Evolutionary conservation across 1,140 invertebrate genomes (phyloP).

Genomic region (Anastatus disparis): DNA sequence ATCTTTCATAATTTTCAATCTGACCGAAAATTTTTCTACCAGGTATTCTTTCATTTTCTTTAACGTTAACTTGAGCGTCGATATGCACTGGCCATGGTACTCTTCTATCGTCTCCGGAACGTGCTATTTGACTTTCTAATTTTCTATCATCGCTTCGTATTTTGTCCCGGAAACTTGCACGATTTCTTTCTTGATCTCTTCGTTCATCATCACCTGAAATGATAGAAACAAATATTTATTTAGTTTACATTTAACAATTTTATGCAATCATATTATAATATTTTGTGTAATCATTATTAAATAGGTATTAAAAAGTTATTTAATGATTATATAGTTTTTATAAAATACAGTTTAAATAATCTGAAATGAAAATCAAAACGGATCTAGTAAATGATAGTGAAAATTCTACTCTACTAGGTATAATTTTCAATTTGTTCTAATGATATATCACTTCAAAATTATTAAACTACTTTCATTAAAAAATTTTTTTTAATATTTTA

Average conservation of each 20-base stretch:
- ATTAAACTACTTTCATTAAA: no score
- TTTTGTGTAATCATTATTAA: neutral
- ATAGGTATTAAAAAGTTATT: neutral
- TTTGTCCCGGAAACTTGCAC: constrained; percentile 48
- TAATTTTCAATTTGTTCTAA: no score
- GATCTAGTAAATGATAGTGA: neutral
- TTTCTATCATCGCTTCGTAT: constrained; percentile 48
- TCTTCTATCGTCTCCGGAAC: constrained; percentile 48
- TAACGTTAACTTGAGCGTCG: constrained; percentile 63
- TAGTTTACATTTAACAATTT: no score
- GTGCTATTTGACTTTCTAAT: constrained; percentile 47
- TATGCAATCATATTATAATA: neutral
- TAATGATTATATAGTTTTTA: neutral
- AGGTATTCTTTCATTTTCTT: constrained; percentile 61
- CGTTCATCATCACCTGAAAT: constrained; percentile 17
- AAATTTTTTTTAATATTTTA: no score
- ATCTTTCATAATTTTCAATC: constrained; percentile 53
- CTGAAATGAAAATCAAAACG: neutral
- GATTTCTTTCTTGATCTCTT: constrained; percentile 43
- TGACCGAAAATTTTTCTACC: constrained; percentile 59
- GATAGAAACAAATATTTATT: neutral
- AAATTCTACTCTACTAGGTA: no score
- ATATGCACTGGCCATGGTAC: constrained; percentile 64
- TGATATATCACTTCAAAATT: no score
- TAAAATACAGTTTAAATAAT: neutral